These are phyloP conservation scores for Chaenocephalus aceratus DNA, from an alignment of 2,113 vertebrate genomes.

Conservation along the genomic window DNA sequence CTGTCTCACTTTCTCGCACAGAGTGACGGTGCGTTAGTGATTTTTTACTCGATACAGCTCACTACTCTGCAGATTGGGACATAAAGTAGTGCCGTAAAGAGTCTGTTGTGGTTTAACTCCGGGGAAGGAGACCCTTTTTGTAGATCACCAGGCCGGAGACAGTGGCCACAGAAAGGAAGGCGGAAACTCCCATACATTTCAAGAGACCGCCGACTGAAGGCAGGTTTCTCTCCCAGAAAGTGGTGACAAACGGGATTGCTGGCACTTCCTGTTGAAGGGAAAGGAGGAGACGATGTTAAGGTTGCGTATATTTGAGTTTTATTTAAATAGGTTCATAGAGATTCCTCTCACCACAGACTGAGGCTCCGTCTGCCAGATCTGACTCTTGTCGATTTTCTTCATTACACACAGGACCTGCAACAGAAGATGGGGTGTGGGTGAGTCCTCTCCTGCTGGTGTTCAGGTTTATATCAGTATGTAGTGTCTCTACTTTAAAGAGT, in stretches of 20 bases:
- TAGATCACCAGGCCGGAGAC: slow-evolving; percentile 83
- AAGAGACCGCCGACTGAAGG: slow-evolving; percentile 92
- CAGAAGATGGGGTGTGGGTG: not conserved
- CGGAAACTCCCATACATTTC: slow-evolving; percentile 87
- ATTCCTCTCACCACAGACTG: slow-evolving; percentile 83
- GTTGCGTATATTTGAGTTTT: not conserved
- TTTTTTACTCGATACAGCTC: not conserved
- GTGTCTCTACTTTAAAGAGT: no score
- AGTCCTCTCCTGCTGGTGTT: no score
- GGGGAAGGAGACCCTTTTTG: slow-evolving; percentile 87
- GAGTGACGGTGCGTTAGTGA: slow-evolving; percentile 13
- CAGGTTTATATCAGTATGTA: no score
- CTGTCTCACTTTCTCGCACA: not conserved
- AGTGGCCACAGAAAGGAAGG: slow-evolving; percentile 82
- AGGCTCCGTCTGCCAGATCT: slow-evolving; percentile 92
- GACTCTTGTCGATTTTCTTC: slow-evolving; percentile 88
- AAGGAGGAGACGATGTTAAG: not conserved
- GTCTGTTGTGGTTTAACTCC: slow-evolving; percentile 66
- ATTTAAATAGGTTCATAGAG: no score
- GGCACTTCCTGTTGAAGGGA: slow-evolving; percentile 89
- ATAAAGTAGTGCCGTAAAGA: slow-evolving; percentile 47
- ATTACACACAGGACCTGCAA: slow-evolving; percentile 89
- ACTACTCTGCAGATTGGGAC: slow-evolving; percentile 27
- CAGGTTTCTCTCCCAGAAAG: slow-evolving; percentile 93
- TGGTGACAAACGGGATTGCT: slow-evolving; percentile 85